Conservation (phyloP, 1,140 invertebrate species). For the Penaeus indicus region DNA sequence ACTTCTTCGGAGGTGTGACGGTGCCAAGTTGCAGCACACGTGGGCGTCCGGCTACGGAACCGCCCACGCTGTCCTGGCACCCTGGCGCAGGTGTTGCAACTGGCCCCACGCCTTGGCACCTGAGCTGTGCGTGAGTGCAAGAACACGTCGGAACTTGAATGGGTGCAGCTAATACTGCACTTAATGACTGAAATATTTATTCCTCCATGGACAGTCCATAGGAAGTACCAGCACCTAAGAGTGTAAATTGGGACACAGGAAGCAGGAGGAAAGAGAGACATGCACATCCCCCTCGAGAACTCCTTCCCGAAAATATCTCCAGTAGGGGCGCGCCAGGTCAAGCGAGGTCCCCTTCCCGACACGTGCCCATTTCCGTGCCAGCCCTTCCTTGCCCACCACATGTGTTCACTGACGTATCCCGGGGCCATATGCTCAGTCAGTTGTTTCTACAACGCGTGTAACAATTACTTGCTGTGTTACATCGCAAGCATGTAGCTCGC, state of each 20-base stretch:
- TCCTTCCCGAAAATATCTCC: too few relatives aligned
- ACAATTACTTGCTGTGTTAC: too few relatives aligned
- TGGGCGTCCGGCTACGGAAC: neutral
- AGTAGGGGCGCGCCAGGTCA: neutral
- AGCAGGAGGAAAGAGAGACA: neutral
- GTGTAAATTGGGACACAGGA: neutral
- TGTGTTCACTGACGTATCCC: too few relatives aligned
- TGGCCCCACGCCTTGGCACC: neutral
- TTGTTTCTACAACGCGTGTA: too few relatives aligned
- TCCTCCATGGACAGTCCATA: too few relatives aligned
- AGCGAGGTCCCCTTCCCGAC: slow-evolving; percentile 3
- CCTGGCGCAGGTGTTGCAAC: too few relatives aligned
- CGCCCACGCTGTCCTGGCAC: slow-evolving; percentile 33
- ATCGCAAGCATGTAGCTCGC: too few relatives aligned
- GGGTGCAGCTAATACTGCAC: too few relatives aligned
- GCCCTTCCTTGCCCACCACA: too few relatives aligned
- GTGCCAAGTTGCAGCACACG: slow-evolving; percentile 38
- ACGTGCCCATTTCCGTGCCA: too few relatives aligned
- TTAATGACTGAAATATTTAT: too few relatives aligned
- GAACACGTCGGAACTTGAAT: neutral
- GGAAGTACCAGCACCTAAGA: neutral
- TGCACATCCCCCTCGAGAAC: neutral
- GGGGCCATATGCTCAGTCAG: too few relatives aligned
- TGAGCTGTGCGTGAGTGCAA: neutral
- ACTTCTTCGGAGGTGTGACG: slow-evolving; percentile 25